phyloP scores from a whole-genome alignment of 2,113 vertebrate genomes.

The Dissostichus mawsoni region DNA sequence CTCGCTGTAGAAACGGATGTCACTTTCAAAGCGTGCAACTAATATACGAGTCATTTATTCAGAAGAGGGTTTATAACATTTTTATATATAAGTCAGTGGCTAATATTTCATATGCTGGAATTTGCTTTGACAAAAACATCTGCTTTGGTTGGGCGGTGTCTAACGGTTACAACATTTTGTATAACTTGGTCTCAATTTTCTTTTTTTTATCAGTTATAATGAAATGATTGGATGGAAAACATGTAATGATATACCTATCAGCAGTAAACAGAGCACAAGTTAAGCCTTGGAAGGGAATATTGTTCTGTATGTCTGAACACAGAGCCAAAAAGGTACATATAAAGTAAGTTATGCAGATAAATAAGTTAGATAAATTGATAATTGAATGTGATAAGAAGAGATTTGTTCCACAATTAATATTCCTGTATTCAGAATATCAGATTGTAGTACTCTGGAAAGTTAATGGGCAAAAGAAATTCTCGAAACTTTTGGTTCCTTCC shows the following conservation, averaged over 20 bases:
- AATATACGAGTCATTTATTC: conserved; percentile 36
- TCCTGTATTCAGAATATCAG: background rate
- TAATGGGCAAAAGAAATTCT: background rate
- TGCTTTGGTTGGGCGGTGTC: conserved; percentile 36
- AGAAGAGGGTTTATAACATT: conserved; percentile 13
- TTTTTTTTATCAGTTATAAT: background rate
- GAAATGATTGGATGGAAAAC: no score
- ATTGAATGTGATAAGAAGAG: no score
- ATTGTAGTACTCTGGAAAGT: background rate
- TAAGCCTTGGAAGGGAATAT: no score
- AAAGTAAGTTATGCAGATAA: no score
- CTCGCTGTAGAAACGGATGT: no score
- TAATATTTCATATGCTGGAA: conserved; percentile 44
- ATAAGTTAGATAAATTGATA: no score
- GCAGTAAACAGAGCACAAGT: no score
- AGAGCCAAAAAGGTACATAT: no score
- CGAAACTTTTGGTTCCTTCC: background rate
- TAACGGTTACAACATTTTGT: conserved; percentile 10
- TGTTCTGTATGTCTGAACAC: no score
- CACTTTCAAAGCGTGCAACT: no score
- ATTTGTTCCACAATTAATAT: background rate
- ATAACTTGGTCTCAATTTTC: background rate
- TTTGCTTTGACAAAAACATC: conserved; percentile 10
- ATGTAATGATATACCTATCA: no score
- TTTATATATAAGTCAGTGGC: conserved; percentile 19